Evolutionary conservation across 2,113 vertebrate species (phyloP).

Genomic region (Leucopsar rothschildi): DNA sequence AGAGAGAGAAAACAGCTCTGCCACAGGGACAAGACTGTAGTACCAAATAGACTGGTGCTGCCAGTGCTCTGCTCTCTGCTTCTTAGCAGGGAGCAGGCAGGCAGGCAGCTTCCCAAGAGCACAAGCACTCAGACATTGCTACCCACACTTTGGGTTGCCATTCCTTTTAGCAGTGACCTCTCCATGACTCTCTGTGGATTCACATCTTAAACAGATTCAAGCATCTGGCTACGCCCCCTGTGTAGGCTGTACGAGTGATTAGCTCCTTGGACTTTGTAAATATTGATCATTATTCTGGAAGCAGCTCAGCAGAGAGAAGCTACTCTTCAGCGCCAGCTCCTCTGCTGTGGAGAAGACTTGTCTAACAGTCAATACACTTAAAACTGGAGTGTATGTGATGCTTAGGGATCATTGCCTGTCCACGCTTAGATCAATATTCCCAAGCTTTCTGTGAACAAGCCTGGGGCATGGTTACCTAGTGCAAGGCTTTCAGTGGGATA

Average conservation of each 20-base stretch:
- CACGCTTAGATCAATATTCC: neutral
- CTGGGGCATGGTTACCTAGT: neutral
- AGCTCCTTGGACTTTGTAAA: neutral
- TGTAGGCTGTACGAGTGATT: neutral
- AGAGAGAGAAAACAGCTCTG: neutral
- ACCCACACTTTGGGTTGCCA: neutral
- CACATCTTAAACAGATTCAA: neutral
- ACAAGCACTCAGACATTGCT: neutral
- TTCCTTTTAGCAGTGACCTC: neutral
- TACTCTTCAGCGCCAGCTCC: neutral
- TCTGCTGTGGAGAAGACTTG: neutral
- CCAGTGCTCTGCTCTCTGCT: neutral
- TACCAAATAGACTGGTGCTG: fast-evolving
- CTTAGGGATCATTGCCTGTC: neutral
- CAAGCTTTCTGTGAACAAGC: neutral
- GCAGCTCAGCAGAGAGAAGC: neutral
- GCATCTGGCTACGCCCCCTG: neutral
- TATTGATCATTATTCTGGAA: neutral
- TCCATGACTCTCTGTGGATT: neutral
- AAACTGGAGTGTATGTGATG: neutral
- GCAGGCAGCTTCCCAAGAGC: neutral
- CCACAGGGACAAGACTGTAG: neutral
- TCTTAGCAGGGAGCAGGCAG: neutral
- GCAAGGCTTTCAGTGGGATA: neutral
- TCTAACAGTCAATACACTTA: neutral